Evolutionary conservation across 2,113 vertebrate genomes (phyloP), one percentile per base, ranked within the genome.

Genomic region (Chiloscyllium plagiosum): DNA sequence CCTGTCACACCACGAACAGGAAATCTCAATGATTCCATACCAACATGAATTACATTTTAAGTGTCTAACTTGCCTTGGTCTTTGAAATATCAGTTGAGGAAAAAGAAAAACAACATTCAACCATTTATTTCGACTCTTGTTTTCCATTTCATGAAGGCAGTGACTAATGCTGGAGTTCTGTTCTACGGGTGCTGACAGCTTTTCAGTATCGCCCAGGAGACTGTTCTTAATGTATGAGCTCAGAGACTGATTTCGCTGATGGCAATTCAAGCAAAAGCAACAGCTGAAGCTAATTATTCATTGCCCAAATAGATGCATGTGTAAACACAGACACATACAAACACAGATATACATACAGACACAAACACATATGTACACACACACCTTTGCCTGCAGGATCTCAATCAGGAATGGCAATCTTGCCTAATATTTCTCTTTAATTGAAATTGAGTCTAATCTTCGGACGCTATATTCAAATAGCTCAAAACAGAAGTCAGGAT

Each of bases 281-380:
- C 89, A 66, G 89, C 89, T 93, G 89, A 93, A 93, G 87, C 87
- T 56, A 65, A 92, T 56, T 29, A 92, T 92, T 92, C 87, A 65
- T 56, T 33, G 56, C 29, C 52, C 12, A 37, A 6, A 90, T 29
- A 90, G 56, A 92, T 10, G 56, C 50, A 50, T 26, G 61, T 56
- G 65, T 29, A 61, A 26, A 86, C 47, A 15, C 85, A 87, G 22
- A 29, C 85, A 87, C 37, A 26, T 4, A 56, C 29, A 61, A 52
- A 86, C 47, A 15, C 85, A 87, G 47, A 29, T 47, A 87, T 15
- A 52, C 42, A 87, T 29, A 61, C 56, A 61, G 42, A 47, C 42
- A 47, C 42, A 47, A 47, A 47, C 42, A 47, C 42, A 47, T 47
- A 87, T 52, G 61, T 24, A 61, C 87, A 86, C 47, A 15, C 52